These are phyloP conservation scores for Monodelphis domestica DNA, from an alignment of 2,797 vertebrate species.

Conservation along the genomic window DNA sequence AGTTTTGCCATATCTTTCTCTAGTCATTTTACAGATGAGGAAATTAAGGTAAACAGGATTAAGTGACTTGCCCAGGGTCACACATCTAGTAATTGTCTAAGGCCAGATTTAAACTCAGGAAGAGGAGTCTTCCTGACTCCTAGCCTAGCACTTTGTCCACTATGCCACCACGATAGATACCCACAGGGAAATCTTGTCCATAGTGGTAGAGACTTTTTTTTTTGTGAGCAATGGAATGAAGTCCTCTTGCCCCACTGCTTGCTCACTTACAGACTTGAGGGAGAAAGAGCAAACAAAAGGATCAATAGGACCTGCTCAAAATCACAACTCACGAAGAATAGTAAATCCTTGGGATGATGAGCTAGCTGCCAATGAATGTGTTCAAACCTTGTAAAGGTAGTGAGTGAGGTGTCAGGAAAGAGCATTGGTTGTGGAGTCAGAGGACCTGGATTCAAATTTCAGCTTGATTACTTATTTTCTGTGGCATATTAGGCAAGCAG, in stretches of 20 bases:
- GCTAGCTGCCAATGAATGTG: neutral
- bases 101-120: neutral
- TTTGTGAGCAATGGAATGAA: neutral
- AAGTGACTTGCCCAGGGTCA: neutral
- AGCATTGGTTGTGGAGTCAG: neutral
- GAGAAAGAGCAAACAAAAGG: no score
- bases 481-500: no score
- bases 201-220: neutral
- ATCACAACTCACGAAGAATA: neutral
- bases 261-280: neutral
- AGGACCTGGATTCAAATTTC: neutral
- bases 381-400: neutral
- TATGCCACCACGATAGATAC: neutral
- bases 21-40: neutral
- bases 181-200: no score
- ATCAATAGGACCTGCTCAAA: neutral
- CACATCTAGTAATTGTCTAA: neutral
- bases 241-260: neutral
- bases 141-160: neutral
- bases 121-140: neutral
- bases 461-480: neutral
- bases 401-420: neutral
- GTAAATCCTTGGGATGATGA: neutral
- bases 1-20: neutral
- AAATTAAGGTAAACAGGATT: neutral